Percentiles rank a stretch among this genome's conserved stretches.
phyloP scores from a whole-genome alignment of 2,888 invertebrate genomes.

The Apamea monoglypha region DNA sequence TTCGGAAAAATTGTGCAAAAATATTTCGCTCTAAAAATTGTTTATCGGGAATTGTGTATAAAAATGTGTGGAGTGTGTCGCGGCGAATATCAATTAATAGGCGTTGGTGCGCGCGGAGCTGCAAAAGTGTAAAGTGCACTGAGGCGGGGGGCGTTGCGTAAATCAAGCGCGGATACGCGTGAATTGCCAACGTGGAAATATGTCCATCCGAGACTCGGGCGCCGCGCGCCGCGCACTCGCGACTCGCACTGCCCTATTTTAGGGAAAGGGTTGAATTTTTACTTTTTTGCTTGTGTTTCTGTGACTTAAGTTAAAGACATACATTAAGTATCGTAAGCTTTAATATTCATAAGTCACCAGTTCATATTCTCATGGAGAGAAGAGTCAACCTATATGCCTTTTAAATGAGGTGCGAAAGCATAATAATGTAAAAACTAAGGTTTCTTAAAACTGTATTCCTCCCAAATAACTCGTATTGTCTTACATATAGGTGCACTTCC shows the following conservation, averaged over 20 bases:
- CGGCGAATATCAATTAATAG: conserved; percentile 88
- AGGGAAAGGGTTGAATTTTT: not conserved
- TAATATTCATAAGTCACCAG: not conserved
- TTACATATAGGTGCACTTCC: not conserved
- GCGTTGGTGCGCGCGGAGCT: conserved; percentile 85
- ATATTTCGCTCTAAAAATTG: conserved; percentile 55
- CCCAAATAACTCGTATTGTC: not conserved
- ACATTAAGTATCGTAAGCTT: too few species aligned
- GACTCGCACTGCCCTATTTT: not conserved
- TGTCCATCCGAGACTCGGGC: conserved; percentile 61
- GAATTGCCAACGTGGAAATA: conserved; percentile 84
- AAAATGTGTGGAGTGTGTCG: conserved; percentile 79
- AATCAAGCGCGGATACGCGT: conserved; percentile 84
- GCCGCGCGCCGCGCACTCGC: conserved; percentile 20
- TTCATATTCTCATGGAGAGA: not conserved
- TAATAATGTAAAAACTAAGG: not conserved
- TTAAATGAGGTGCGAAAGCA: not conserved
- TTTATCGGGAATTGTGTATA: conserved; percentile 64
- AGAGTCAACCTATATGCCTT: not conserved
- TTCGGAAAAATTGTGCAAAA: conserved; percentile 30
- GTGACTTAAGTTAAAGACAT: not conserved
- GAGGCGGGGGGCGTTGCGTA: conserved; percentile 87
- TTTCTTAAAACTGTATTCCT: not conserved
- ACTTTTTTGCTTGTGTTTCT: not conserved
- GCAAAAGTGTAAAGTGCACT: conserved; percentile 89